Conservation (phyloP, 92 coral and sea anemone species). For the Porites evermanni region DNA sequence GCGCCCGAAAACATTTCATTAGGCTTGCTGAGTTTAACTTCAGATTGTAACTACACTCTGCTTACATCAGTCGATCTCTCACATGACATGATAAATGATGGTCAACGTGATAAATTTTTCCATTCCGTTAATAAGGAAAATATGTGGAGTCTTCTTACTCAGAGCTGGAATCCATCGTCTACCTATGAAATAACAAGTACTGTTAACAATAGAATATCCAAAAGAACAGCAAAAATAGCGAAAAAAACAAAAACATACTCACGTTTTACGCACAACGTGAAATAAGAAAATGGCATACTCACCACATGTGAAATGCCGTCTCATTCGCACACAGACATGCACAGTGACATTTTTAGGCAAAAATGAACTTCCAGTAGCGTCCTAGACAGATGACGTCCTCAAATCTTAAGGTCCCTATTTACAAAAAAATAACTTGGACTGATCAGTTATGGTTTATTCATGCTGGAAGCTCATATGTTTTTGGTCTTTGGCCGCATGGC, state of each 20-base stretch:
- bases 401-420: too few relatives aligned
- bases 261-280: slow-evolving; percentile 15
- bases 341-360: too few relatives aligned
- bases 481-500: too few relatives aligned
- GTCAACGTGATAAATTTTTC: neutral
- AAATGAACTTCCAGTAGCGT: slow-evolving; percentile 31
- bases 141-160: neutral
- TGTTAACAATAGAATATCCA: slow-evolving; percentile 46
- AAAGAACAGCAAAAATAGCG: slow-evolving; percentile 36
- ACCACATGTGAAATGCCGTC: slow-evolving; percentile 48
- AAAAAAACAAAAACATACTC: neutral
- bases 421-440: too few relatives aligned
- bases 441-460: too few relatives aligned
- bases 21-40: too few relatives aligned
- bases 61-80: neutral
- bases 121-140: too few relatives aligned
- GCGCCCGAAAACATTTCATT: too few relatives aligned
- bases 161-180: slow-evolving; percentile 50
- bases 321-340: neutral
- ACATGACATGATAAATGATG: neutral
- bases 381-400: slow-evolving; percentile 1
- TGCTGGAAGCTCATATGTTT: too few relatives aligned
- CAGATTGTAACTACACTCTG: too few relatives aligned
- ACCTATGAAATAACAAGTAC: slow-evolving; percentile 42
- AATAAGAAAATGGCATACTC: slow-evolving; percentile 36